phyloP scores from a whole-genome alignment of 2,888 invertebrate genomes.

The Drosophila birchii region DNA sequence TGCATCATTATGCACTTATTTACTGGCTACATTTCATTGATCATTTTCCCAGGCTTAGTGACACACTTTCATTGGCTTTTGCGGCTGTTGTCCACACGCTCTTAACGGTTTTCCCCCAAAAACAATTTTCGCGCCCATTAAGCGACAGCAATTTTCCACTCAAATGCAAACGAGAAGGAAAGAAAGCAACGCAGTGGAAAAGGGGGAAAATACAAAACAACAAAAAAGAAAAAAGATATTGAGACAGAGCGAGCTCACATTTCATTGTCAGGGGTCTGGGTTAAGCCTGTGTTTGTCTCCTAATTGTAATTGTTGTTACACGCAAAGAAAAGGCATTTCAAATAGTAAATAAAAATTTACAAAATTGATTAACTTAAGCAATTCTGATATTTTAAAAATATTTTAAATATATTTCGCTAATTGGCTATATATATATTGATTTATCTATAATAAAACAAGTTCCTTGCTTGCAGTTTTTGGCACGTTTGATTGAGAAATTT shows the following conservation, averaged over 20 bases:
- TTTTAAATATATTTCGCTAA: neutral
- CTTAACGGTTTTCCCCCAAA: slow-evolving; percentile 57
- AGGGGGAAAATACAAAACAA: slow-evolving; percentile 2
- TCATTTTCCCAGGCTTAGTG: slow-evolving; percentile 77
- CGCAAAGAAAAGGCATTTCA: neutral
- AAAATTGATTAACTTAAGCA: too few species aligned
- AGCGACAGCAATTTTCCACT: slow-evolving; percentile 70
- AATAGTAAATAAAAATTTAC: neutral
- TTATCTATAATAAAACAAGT: neutral
- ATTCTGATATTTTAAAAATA: neutral
- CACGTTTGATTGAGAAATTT: too few species aligned
- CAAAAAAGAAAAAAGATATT: slow-evolving; percentile 23
- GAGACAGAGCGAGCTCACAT: slow-evolving; percentile 67
- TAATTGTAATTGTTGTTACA: slow-evolving; percentile 29
- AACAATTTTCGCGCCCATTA: slow-evolving; percentile 64
- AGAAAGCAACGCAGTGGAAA: slow-evolving; percentile 30
- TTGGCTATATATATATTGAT: neutral
- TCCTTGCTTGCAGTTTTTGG: neutral
- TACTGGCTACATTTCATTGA: slow-evolving; percentile 56
- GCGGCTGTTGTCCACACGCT: slow-evolving; percentile 63
- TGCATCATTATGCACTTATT: slow-evolving; percentile 72
- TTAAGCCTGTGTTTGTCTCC: slow-evolving; percentile 30
- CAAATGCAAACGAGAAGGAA: slow-evolving; percentile 61
- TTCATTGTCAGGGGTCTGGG: slow-evolving; percentile 69
- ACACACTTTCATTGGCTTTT: slow-evolving; percentile 69